These are phyloP conservation scores for Labeo catla DNA, from an alignment of 2,113 vertebrate genomes.

Conservation along the genomic window DNA sequence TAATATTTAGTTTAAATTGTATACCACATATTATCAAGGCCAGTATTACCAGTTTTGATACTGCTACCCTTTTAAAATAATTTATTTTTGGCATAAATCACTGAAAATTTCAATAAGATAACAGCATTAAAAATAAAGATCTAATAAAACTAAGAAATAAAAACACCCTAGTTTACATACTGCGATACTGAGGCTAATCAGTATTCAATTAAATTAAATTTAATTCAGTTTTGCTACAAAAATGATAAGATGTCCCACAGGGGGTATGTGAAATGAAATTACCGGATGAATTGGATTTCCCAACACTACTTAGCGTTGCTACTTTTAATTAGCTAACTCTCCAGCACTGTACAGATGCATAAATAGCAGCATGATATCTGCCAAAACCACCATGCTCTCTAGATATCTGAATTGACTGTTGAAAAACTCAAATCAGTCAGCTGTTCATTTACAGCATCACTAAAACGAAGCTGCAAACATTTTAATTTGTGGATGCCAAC, in stretches of 20 bases:
- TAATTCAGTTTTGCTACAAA: background rate
- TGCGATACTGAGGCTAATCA: background rate
- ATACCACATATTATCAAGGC: background rate
- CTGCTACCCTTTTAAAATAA: background rate
- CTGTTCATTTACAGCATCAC: background rate
- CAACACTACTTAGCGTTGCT: background rate
- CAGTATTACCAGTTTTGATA: background rate
- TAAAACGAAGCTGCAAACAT: background rate
- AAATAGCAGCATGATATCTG: background rate
- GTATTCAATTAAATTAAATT: background rate
- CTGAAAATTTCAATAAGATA: background rate
- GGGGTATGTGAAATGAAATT: background rate
- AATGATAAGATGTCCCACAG: background rate
- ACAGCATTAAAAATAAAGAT: background rate
- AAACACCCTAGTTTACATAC: background rate
- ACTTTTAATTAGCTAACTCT: background rate
- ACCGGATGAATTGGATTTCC: background rate
- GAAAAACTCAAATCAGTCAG: background rate
- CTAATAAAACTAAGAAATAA: background rate
- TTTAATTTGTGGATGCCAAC: background rate
- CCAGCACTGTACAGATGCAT: background rate
- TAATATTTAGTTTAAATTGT: background rate
- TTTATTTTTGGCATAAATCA: background rate
- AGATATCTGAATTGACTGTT: background rate
- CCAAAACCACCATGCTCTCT: background rate